These are phyloP conservation scores for Stegodyphus mimosarum DNA, from an alignment of 1,140 invertebrate genomes.

Conservation along the genomic window DNA sequence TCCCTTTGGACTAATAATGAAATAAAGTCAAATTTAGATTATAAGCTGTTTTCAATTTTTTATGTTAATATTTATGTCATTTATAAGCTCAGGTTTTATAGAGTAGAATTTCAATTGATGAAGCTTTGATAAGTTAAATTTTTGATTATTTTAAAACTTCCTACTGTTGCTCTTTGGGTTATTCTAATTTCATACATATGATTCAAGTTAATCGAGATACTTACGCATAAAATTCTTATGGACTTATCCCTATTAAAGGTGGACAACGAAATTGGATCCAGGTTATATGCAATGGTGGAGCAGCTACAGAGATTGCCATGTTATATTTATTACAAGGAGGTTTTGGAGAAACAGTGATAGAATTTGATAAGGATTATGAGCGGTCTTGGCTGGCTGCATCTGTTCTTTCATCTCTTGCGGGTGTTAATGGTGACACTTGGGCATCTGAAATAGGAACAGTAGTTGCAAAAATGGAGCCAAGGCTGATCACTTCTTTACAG, in stretches of 20 bases:
- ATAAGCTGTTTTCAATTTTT: no score
- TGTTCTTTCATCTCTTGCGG: conserved; percentile 80
- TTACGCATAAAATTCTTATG: no score
- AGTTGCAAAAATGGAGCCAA: conserved; percentile 76
- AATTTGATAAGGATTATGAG: conserved; percentile 81
- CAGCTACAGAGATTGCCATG: conserved; percentile 81
- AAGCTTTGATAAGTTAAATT: no score
- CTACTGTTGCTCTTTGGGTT: no score
- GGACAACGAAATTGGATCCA: conserved; percentile 92
- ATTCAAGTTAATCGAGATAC: no score
- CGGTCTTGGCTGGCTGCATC: conserved; percentile 84
- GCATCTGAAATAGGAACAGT: conserved; percentile 89
- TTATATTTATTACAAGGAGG: conserved; percentile 85
- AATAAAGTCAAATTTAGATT: no score
- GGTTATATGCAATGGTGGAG: conserved; percentile 89
- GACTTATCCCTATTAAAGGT: conserved; percentile 69
- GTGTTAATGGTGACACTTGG: conserved; percentile 91
- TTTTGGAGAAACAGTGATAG: conserved; percentile 78
- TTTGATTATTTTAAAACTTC: no score
- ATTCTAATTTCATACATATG: no score
- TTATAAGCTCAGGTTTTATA: no score
- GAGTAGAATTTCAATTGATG: no score
- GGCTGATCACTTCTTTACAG: conserved; percentile 80
- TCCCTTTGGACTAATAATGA: no score
- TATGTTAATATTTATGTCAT: no score